Base-by-base conservation (phyloP, 2,888 invertebrate genomes). In the Griposia aprilina region DNA sequence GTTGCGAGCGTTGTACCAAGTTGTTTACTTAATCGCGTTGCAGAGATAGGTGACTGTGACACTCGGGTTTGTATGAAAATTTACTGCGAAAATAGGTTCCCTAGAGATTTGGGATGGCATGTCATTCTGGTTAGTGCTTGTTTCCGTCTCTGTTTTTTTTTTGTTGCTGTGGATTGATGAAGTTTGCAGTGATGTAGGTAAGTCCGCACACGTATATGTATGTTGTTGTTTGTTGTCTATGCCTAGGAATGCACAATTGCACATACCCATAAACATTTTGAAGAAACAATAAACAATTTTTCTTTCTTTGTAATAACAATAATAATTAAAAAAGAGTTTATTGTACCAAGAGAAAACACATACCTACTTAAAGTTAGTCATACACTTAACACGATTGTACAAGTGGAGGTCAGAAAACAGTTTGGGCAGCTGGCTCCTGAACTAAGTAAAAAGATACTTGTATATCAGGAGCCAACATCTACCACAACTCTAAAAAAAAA, bases 11-110 rank as follows among this genome's bases (percentile, higher is more conserved):
- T 67, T 74, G 74, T 76, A 68, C 52, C 70, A 52, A 84, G 76
- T 81, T 84, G 77, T 84, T 80, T 77, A 76, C 81, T 69, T 81
- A 81, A 84, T 84, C 81, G 77, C 65, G 71, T 77, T 72, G 65
- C 71, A 59, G 74, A 77, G 66, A 73, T 84, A 69, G 77, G 81
- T 69, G 62, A 71, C 59, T 83, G 76, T 83, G 73, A 81, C 84
- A 84, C 65, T 41, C n/a, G 23, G 60, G 62, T 77, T 74, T 74
- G 72, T 73, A 81, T 75, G 59, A 84, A 84, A 84, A 77, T 77
- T 81, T 84, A 74, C 84, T 76, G 60, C n/a, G 63, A 76, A 84
- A 84, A 81, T 73, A 48, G 68, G 26, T 69, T 81, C 69, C 45
- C 74, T 65, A 15, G 26, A n/a, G 63, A 65, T 52, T 50, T 66